Evolutionary conservation across 2,888 invertebrate species (phyloP).

Genomic region (Autographa pulchrina): DNA sequence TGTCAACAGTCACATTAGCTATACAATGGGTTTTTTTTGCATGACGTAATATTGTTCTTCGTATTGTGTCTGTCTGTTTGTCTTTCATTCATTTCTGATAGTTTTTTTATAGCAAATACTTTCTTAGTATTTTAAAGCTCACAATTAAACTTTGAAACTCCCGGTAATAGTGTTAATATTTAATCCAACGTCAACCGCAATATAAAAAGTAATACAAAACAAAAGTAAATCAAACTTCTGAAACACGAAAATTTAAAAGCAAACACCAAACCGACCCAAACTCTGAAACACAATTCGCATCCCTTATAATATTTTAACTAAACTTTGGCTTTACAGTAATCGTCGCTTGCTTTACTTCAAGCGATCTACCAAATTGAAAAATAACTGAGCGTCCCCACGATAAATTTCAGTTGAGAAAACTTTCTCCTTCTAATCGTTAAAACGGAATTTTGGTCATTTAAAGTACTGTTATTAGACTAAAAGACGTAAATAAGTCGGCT

Average conservation of each 20-base stretch:
- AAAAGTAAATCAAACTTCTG: slow-evolving; percentile 6
- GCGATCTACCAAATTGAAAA: slow-evolving; percentile 85
- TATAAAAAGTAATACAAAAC: neutral
- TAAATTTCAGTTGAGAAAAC: slow-evolving; percentile 77
- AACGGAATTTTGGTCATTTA: slow-evolving; percentile 75
- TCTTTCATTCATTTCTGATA: too few species aligned
- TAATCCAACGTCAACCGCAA: neutral
- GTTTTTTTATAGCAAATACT: too few species aligned
- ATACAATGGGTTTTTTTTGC: too few species aligned
- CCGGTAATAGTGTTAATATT: neutral
- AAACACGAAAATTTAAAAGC: slow-evolving; percentile 20
- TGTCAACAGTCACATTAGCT: too few species aligned
- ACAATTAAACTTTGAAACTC: too few species aligned
- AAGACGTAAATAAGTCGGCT: slow-evolving; percentile 67
- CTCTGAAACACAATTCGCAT: slow-evolving; percentile 46
- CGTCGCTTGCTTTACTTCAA: slow-evolving; percentile 76
- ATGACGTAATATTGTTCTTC: too few species aligned
- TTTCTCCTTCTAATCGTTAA: slow-evolving; percentile 75
- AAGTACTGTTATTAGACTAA: slow-evolving; percentile 72
- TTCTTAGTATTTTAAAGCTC: too few species aligned
- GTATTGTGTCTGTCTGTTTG: too few species aligned
- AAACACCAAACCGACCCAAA: slow-evolving; percentile 26
- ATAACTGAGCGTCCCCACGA: slow-evolving; percentile 83
- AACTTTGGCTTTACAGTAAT: slow-evolving; percentile 77
- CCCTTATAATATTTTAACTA: slow-evolving; percentile 65